These are phyloP conservation scores for Seriola aureovittata DNA, from an alignment of 2,113 vertebrate genomes.

Conservation along the genomic window DNA sequence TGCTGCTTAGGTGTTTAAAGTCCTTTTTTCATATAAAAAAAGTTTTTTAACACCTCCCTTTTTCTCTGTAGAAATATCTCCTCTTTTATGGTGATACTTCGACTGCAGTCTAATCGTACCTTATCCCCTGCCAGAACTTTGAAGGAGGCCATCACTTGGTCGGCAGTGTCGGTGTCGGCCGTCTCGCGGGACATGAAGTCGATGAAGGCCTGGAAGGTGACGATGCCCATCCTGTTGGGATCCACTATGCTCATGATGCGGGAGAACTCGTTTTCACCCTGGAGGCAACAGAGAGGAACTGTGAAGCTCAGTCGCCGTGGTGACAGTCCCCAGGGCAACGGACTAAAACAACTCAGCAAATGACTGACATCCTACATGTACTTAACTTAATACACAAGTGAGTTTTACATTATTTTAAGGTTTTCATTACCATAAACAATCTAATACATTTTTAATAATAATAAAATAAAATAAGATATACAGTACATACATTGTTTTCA, in stretches of 20 bases:
- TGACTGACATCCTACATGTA: not conserved
- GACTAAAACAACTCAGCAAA: not conserved
- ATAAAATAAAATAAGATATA: not conserved
- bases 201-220: constrained; percentile 99
- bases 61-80: not conserved
- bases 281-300: constrained; percentile 48
- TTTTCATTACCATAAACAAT: not conserved
- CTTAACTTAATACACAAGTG: not conserved
- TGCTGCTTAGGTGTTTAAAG: too few relatives aligned
- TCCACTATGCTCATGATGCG: constrained; percentile 99
- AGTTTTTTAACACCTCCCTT: not conserved
- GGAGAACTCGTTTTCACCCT: constrained; percentile 98
- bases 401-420: not conserved
- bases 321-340: constrained; percentile 10
- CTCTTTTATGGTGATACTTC: not conserved
- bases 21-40: not conserved
- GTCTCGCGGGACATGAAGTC: constrained; percentile 99
- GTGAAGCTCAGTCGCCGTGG: constrained; percentile 16
- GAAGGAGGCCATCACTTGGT: constrained; percentile 99
- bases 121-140: constrained; percentile 98
- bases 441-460: too few relatives aligned
- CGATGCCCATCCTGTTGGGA: constrained; percentile 94
- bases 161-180: constrained; percentile 96
- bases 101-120: constrained; percentile 77
- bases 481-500: not conserved